Base-by-base conservation (phyloP, 2,113 vertebrate species). In the Silurus asotus region DNA sequence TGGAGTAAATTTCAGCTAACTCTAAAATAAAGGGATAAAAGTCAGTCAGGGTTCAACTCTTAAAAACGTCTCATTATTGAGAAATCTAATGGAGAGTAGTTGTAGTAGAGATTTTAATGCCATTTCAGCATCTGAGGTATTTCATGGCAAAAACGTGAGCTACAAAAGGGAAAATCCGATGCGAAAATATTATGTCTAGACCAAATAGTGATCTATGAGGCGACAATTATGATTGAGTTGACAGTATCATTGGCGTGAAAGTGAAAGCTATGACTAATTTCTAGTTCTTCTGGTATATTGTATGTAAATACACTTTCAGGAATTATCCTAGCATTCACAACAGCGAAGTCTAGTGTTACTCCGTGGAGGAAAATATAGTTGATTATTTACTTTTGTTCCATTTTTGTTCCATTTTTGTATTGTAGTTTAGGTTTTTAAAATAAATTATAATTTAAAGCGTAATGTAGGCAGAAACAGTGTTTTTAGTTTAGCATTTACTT, bases 301-400 rank as follows among this genome's bases (percentile, higher is more conserved):
- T 23, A 11, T 23, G 74, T 76, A 76, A 76, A 76, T 76, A 53
- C 17, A 76, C 4, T 14, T 78, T 78, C 53, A 28, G 76, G 75
- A 6, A 14, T 9, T 76, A 5, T 53, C 10, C 4, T 13, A n/a
- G 74, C 49, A 4, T 76, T 53, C n/a, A 53, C 49, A 53, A 4
- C 15, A 49, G 23, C 20, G 10, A 56, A 5, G 48, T 10, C 20
- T 6, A 23, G 45, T 74, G 45, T 49, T 74, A 23, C 74, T 76
- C 48, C 5, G 48, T 6, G 1, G 49, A 49, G 48, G 11, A 77
- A 77, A 5, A 56, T 25, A 77, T 49, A 13, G 69, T 2, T 9
- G 45, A 25, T 77, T 25, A n/a, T 76, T 13, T 76, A 76, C 45
- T 53, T 49, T n/a, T n/a, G 5, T 55, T 53, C 20, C 49, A n/a